Evolutionary conservation across 2,113 vertebrate species (phyloP), one percentile per base, ranked within the genome.

Genomic region (Atractosteus spatula): DNA sequence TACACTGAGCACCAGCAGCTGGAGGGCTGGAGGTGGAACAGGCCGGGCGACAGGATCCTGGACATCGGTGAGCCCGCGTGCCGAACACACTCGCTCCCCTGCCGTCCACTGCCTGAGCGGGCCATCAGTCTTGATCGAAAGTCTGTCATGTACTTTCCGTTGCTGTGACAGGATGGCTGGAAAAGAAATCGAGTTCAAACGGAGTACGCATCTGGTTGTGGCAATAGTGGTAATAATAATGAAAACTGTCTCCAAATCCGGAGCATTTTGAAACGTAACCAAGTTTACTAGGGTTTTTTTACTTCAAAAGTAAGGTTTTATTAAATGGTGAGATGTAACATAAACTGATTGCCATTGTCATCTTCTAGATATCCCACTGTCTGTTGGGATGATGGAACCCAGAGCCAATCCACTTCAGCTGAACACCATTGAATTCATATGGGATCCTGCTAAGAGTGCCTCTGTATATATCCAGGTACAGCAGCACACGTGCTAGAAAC

Each of bases 1-100:
- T 98, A 97, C 67, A 94, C 89, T 0, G 97, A 99, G 80, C 94
- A 96, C 76, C 95, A 97, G 80, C 96, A 98, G 89, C 88, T 99
- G 3, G 97, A 98, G 79, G 94, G 96, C 65, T 99, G 97, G 97
- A 90, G 91, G 72, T 98, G 97, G 96, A 98, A 91, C 82, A 81
- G 96, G n/a, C 97, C 97, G 0, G 97, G 96, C 62, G 96, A 99
- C 78, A 89, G 96, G 3, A 97, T 99, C 79, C 88, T 99, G 55
- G 96, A 98, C 72, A 88, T 98, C 54, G 97, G 96, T 97, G 87
- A 91, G 93, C 16, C 13, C 12, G 11, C 56, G n/a, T 3, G 5
- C 5, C 5, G 5, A 3, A 2, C 10, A 10, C 10, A 1, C 5
- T 51, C 47, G 47, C 47, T 1, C 10, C 47, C 47, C 47, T 51